Evolutionary conservation across 2,888 invertebrate genomes (phyloP).

Genomic region (Odiellus spinosus): DNA sequence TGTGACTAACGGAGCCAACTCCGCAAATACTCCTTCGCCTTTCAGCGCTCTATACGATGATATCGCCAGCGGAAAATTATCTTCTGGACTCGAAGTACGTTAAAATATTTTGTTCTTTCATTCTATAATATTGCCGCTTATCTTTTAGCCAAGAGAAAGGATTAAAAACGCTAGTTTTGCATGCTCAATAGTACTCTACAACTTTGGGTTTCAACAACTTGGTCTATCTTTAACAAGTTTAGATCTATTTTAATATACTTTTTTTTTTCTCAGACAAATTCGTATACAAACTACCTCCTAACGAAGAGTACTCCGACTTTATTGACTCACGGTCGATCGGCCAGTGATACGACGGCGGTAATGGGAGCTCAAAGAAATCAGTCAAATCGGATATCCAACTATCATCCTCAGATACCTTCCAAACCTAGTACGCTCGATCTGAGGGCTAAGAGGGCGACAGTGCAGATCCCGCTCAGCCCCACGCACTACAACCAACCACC

Average conservation of each 20-base stretch:
- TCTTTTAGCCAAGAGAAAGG: too few relatives aligned
- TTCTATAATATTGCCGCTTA: too few relatives aligned
- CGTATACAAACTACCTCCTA: too few relatives aligned
- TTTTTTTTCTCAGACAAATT: too few relatives aligned
- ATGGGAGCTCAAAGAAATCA: too few relatives aligned
- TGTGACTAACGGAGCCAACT: neutral
- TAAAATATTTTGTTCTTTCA: too few relatives aligned
- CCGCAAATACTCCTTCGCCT: constrained; percentile 3
- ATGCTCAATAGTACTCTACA: too few relatives aligned
- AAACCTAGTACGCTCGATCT: constrained; percentile 16
- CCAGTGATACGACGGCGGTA: constrained; percentile 3
- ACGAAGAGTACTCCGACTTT: constrained; percentile 1
- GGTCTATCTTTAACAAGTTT: too few relatives aligned
- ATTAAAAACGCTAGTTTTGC: too few relatives aligned
- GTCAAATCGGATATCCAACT: too few relatives aligned
- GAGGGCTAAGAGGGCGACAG: constrained; percentile 17
- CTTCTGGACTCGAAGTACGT: neutral
- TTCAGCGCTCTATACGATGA: constrained; percentile 18
- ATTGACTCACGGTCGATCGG: constrained; percentile 5
- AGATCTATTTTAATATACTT: too few relatives aligned
- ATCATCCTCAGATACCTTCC: constrained; percentile 11
- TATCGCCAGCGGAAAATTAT: constrained; percentile 13
- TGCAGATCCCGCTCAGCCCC: constrained; percentile 54
- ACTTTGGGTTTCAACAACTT: too few relatives aligned
- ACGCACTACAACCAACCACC: constrained; percentile 81